Percentiles rank a stretch among this genome's conserved stretches.
Evolutionary conservation across 2,113 vertebrate genomes (phyloP).

Genomic region (Melanostigma gelatinosum): DNA sequence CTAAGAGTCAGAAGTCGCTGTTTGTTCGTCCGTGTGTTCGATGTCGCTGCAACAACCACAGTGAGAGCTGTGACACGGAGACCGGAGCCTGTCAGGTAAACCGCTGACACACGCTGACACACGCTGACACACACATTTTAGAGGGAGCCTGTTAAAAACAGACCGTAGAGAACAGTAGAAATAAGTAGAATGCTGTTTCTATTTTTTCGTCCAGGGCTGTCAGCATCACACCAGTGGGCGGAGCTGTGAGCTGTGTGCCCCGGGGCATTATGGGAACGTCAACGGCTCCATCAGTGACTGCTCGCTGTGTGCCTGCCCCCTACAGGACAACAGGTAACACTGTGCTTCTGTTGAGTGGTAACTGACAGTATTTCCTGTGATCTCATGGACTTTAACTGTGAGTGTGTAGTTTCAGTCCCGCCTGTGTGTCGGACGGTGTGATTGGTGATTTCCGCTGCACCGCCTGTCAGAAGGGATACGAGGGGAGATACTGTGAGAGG

Average conservation of each 20-base stretch:
- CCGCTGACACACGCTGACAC: neutral
- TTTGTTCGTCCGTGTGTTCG: slow-evolving; percentile 84
- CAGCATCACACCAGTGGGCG: slow-evolving; percentile 88
- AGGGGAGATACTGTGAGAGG: slow-evolving; percentile 94
- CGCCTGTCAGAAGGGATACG: slow-evolving; percentile 88
- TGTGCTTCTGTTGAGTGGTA: neutral
- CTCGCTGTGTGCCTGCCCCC: slow-evolving; percentile 91
- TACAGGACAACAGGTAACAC: slow-evolving; percentile 82
- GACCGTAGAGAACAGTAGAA: neutral
- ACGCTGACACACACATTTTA: no score
- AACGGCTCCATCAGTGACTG: slow-evolving; percentile 87
- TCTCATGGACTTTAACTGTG: neutral
- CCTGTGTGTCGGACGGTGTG: slow-evolving; percentile 85
- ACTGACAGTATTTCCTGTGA: no score
- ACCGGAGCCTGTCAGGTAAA: slow-evolving; percentile 90
- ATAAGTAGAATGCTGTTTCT: neutral
- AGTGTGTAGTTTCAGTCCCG: slow-evolving; percentile 89
- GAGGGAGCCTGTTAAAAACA: neutral
- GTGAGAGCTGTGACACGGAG: slow-evolving; percentile 86
- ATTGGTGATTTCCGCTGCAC: slow-evolving; percentile 85
- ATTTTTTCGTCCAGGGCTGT: slow-evolving; percentile 82
- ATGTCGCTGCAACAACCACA: slow-evolving; percentile 93
- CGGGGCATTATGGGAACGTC: slow-evolving; percentile 89
- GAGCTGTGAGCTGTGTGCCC: slow-evolving; percentile 86
- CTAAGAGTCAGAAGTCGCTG: slow-evolving; percentile 44